Conservation (phyloP, 2,113 vertebrate genomes). For the Grammomys surdaster region DNA sequence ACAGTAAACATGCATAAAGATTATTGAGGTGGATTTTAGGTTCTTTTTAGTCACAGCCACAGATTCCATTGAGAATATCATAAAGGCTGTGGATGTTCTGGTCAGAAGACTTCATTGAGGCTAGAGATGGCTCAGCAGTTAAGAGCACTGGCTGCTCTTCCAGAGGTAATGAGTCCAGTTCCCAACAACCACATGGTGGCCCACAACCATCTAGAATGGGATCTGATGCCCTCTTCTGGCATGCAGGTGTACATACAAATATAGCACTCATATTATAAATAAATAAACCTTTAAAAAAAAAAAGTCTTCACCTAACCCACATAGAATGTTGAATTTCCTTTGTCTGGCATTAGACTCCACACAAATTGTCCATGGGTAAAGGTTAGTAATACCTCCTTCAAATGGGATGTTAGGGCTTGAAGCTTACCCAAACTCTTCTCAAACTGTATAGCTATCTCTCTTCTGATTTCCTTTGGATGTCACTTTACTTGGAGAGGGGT, state of each 20-base stretch:
- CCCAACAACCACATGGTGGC: no score
- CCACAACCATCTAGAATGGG: no score
- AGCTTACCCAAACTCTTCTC: conserved; percentile 12
- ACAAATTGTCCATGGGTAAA: neutral
- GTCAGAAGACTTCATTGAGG: neutral
- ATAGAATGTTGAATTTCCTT: neutral
- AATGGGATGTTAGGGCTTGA: neutral
- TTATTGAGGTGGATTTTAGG: neutral
- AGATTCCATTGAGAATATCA: neutral
- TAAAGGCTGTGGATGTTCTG: neutral
- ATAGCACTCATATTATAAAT: no score
- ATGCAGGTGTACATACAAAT: no score
- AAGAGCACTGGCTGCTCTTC: no score
- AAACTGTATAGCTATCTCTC: neutral
- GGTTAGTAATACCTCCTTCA: neutral
- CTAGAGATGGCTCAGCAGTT: no score
- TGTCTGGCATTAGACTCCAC: neutral
- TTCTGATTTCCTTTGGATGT: conserved; percentile 13
- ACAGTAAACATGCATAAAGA: neutral
- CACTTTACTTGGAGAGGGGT: neutral
- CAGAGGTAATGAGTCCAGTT: no score
- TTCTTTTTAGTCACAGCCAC: neutral
- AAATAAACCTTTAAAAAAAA: no score
- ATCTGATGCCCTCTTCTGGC: no score
- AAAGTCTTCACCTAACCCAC: neutral